A percentile compares a stretch with the other conserved stretches of the same genome.
Conservation (phyloP, 2,113 vertebrate species). For the Bufo bufo region DNA sequence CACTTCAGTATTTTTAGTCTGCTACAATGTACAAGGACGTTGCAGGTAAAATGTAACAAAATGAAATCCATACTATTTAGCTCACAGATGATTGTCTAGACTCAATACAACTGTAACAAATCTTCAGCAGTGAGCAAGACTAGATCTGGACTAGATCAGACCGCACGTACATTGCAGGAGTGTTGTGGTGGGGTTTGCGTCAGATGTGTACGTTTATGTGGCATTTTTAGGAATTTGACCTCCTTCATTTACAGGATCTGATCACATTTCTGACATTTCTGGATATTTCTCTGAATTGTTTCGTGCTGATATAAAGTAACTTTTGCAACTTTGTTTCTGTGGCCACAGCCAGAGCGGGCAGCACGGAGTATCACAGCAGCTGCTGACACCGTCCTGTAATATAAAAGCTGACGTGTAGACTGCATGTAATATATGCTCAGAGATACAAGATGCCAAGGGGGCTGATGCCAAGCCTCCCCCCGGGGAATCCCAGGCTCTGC, state of each 20-base stretch:
- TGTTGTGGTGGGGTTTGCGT: background rate
- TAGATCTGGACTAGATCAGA: background rate
- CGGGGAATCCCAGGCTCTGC: slow-evolving; percentile 33
- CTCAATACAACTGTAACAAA: background rate
- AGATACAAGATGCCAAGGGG: background rate
- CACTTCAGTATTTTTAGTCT: no score
- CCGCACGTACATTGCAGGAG: background rate
- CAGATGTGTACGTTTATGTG: no score
- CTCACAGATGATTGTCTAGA: no score
- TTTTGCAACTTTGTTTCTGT: background rate
- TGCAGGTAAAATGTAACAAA: no score
- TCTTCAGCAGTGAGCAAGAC: background rate
- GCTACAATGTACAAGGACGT: no score
- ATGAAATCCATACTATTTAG: no score
- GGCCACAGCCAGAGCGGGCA: background rate
- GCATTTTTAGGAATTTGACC: background rate
- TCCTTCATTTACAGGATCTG: background rate
- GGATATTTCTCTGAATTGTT: background rate
- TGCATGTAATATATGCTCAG: background rate
- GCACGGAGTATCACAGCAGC: background rate
- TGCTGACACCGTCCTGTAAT: slow-evolving; percentile 8
- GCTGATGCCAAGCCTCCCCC: slow-evolving; percentile 1
- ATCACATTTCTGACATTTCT: background rate
- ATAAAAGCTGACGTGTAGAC: background rate
- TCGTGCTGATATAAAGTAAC: background rate